Evolutionary conservation across 2,797 vertebrate genomes (phyloP), one percentile per base, ranked within the genome.

Genomic region (Pogonophryne albipinna): DNA sequence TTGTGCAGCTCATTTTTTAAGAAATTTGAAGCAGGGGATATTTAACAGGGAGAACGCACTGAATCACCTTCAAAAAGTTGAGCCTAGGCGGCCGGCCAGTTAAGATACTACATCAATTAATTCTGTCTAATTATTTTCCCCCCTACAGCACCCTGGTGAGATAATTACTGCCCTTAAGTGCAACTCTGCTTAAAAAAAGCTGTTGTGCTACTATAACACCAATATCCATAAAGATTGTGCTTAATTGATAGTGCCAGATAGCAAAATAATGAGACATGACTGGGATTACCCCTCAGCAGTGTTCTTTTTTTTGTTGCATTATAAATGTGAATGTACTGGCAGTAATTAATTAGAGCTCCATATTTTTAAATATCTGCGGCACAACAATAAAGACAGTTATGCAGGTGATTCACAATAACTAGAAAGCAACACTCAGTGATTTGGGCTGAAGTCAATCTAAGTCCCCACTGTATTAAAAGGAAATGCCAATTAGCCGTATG

Each of bases 121-220:
- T 86, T 85, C 20, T 55, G 74, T 80, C 56, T 85, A 76, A 87
- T 91, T 84, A 86, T 59, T 80, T 66, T 72, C 59, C 10, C 52
- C 73, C 56, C 4, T 2, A 78, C 72, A 67, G 61, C 51, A 56
- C 51, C 38, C 8, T 0, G 2, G 61, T 0, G 1, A 78, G 83
- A 82, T 82, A 76, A 90, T 86, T 79, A 68, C 68, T 83, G 66
- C 77, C 80, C 85, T 82, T 58, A 73, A 84, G 72, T 77, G 49
- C 63, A 77, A 23, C 65, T 47, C 49, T 50, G 46, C 73, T 78
- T 9, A 9, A 42, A 79, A 78, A 79, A 82, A 31, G 77, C 55
- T 67, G 71, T 76, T 84, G 79, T 81, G 59, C 61, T 68, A 34
- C 71, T 68, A 42, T 67, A 80, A 83, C 66, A 78, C 64, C 59